Percentiles rank a stretch among this genome's conserved stretches.
Conservation (phyloP, 1,140 invertebrate genomes). For the Orius insidiosus region DNA sequence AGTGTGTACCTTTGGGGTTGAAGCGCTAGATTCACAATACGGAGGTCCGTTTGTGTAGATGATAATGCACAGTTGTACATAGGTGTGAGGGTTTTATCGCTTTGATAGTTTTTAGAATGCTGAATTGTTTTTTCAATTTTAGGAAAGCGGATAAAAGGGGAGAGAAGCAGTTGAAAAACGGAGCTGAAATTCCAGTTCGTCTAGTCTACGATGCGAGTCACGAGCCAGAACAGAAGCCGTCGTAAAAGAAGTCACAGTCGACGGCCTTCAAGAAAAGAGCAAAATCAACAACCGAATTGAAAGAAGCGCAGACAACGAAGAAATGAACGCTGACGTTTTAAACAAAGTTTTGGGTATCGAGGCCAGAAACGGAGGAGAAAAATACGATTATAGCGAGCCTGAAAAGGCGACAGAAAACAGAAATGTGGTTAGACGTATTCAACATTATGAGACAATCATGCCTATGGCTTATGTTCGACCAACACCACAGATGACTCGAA, state of each 20-base stretch:
- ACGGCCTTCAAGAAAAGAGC: not conserved
- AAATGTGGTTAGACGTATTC: slow-evolving; percentile 10
- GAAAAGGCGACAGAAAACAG: not conserved
- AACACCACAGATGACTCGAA: not conserved
- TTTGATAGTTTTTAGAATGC: too few relatives aligned
- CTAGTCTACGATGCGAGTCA: slow-evolving; percentile 2
- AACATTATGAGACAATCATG: slow-evolving; percentile 13
- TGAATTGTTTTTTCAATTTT: too few relatives aligned
- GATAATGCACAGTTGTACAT: too few relatives aligned
- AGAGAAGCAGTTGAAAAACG: not conserved
- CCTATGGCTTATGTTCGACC: slow-evolving; percentile 1
- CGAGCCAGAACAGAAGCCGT: slow-evolving; percentile 2
- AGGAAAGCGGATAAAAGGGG: not conserved
- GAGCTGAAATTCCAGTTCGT: slow-evolving; percentile 8
- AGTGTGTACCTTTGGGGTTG: too few relatives aligned
- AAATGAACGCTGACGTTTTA: slow-evolving; percentile 1
- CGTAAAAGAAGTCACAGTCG: slow-evolving; percentile 2
- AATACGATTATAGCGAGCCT: not conserved
- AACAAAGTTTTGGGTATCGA: slow-evolving; percentile 7
- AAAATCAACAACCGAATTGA: not conserved
- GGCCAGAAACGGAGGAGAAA: not conserved
- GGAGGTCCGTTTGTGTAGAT: too few relatives aligned
- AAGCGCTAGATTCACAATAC: too few relatives aligned
- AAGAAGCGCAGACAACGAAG: not conserved
- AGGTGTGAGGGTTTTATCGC: too few relatives aligned